Evolutionary conservation across 2,113 vertebrate genomes (phyloP).

Genomic region (Nyctibius bracteatus): DNA sequence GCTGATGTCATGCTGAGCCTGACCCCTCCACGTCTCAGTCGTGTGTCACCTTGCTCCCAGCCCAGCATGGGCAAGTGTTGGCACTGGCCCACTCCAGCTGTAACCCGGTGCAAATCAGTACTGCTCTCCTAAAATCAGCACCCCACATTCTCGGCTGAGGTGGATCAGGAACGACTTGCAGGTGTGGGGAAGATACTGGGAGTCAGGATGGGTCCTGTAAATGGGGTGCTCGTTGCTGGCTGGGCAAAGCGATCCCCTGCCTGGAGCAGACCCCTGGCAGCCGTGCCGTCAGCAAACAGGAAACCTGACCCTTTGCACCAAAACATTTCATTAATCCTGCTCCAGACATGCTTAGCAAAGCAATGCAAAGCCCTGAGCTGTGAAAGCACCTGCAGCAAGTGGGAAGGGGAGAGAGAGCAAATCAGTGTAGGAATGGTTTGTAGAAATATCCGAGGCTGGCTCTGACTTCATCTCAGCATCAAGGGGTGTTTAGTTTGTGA

Average conservation of each 20-base stretch:
- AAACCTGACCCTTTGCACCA: slow-evolving; percentile 9
- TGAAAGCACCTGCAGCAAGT: neutral
- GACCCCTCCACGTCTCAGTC: neutral
- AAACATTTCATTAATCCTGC: neutral
- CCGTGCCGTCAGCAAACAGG: neutral
- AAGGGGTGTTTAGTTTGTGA: neutral
- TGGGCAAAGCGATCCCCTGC: neutral
- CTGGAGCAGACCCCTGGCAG: neutral
- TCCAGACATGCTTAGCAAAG: neutral
- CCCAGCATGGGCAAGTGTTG: rapidly evolving
- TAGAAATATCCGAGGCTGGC: neutral
- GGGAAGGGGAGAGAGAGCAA: neutral
- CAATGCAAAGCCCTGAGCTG: neutral
- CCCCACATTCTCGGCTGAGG: neutral
- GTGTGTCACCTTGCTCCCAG: neutral
- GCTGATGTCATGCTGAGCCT: neutral
- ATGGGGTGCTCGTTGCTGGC: neutral
- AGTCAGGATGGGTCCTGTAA: neutral
- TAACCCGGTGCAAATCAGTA: neutral
- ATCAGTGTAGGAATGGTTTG: neutral
- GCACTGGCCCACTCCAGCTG: neutral
- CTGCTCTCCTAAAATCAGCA: neutral
- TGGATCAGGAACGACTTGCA: neutral
- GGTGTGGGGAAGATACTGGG: neutral
- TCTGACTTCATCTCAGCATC: neutral